phyloP scores from a whole-genome alignment of 1,140 invertebrate species.

The Bombus consobrinus region DNA sequence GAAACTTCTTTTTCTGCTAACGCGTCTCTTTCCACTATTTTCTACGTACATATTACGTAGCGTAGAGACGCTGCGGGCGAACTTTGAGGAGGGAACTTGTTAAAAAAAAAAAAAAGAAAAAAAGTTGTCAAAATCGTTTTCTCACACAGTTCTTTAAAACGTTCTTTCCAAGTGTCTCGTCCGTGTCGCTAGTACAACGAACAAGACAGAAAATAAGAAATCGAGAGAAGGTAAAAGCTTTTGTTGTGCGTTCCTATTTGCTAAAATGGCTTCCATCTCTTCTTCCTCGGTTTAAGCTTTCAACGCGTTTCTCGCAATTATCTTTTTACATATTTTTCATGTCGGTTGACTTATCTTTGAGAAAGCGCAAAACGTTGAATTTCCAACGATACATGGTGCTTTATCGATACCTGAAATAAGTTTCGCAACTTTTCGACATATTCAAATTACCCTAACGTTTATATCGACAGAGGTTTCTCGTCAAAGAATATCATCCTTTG shows the following conservation, averaged over 20 bases:
- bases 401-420: not conserved
- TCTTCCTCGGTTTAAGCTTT: not conserved
- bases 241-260: not conserved
- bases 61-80: not conserved
- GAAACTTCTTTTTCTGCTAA: not conserved
- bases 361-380: no score
- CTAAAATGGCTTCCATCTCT: not conserved
- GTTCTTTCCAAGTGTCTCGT: not conserved
- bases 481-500: not conserved
- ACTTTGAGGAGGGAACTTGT: not conserved
- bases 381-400: no score
- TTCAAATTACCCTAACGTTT: not conserved
- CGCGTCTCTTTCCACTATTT: no score
- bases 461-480: not conserved
- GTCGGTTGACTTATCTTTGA: not conserved
- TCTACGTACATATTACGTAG: not conserved
- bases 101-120: not conserved
- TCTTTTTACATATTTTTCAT: not conserved
- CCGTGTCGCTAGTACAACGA: not conserved
- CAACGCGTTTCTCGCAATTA: not conserved
- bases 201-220: not conserved
- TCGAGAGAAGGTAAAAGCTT: not conserved
- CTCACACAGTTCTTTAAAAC: not conserved
- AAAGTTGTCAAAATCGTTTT: constrained; percentile 10
- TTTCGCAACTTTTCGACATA: not conserved